Evolutionary conservation across 2,888 invertebrate genomes (phyloP), one percentile per base, ranked within the genome.

Genomic region (Exephanes ischioxanthus): DNA sequence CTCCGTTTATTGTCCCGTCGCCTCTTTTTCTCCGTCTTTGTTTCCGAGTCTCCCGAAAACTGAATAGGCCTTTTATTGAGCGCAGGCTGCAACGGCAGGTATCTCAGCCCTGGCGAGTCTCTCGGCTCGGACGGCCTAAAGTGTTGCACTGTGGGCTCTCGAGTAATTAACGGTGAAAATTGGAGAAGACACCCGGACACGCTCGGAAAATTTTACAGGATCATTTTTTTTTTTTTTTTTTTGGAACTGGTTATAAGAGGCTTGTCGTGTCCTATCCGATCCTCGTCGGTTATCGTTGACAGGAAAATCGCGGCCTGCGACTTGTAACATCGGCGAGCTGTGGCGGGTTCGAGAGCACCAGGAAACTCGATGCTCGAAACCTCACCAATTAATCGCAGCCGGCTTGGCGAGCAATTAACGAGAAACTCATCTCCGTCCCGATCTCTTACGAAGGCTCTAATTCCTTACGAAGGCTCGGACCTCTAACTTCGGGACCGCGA

Each of bases 101-200:
- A 79, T 85, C 41, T 19, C 30, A 4, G 58, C 26, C 6, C 26
- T 19, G 37, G 16, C n/a, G 48, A 63, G 61, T 11, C 26, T 26
- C 30, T 6, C 75, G 26, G 79, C 26, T 58, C 4, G 9, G 11
- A 58, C 22, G 11, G 26, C 22, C 58, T 11, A 26, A 16, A 14
- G 55, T 66, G 67, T 80, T 72, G 66, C 30, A 76, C 75, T 85
- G 80, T 71, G 67, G 79, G 70, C 84, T 73, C 73, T 63, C 51
- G 80, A 83, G 86, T 90, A 89, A 87, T 86, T 88, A 89, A 86
- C 83, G 85, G 85, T 81, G 83, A 84, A 87, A 85, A 86, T 67
- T 61, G 79, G 63, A 26, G 48, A 70, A 63, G n/a, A 53, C 63
- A 58, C 37, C 51, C 19, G 68, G 67, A 51, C 37, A 61, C 58